Percentiles rank a stretch among this genome's conserved stretches.
Evolutionary conservation across 2,888 invertebrate species (phyloP).

Genomic region (Cacoxenus indagator): DNA sequence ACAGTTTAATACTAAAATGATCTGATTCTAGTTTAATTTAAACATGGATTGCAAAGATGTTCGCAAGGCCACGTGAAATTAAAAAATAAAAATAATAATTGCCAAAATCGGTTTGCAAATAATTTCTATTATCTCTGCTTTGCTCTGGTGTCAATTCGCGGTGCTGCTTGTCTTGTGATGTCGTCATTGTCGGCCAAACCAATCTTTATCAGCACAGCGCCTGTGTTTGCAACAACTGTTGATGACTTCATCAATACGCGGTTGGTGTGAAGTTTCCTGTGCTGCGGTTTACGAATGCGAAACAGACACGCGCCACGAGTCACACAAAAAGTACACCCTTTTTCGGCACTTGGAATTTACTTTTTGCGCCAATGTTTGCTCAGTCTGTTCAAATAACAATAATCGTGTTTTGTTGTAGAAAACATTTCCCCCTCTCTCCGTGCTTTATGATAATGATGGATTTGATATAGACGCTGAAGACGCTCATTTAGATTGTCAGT

Average conservation of each 20-base stretch:
- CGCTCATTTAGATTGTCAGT: neutral
- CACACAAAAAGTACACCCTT: constrained; percentile 19
- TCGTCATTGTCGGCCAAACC: neutral
- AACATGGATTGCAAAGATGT: neutral
- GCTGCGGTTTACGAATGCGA: too few species aligned
- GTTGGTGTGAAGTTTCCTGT: too few species aligned
- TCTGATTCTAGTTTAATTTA: neutral
- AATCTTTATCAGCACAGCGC: too few species aligned
- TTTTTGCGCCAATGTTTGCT: constrained; percentile 45
- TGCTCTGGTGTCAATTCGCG: neutral
- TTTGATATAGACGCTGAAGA: neutral
- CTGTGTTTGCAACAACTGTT: too few species aligned
- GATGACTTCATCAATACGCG: too few species aligned
- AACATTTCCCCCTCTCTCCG: neutral
- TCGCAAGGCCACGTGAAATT: neutral
- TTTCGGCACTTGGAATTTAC: neutral
- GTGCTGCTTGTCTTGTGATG: neutral
- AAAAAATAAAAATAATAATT: neutral
- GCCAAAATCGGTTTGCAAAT: neutral
- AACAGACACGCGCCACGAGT: neutral
- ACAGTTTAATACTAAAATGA: neutral
- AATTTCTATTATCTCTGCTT: neutral
- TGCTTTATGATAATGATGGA: neutral
- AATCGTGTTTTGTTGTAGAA: neutral
- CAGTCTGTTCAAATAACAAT: constrained; percentile 50